Base-by-base conservation (phyloP, 2,888 invertebrate species). In the Xanthorhoe spadicearia region DNA sequence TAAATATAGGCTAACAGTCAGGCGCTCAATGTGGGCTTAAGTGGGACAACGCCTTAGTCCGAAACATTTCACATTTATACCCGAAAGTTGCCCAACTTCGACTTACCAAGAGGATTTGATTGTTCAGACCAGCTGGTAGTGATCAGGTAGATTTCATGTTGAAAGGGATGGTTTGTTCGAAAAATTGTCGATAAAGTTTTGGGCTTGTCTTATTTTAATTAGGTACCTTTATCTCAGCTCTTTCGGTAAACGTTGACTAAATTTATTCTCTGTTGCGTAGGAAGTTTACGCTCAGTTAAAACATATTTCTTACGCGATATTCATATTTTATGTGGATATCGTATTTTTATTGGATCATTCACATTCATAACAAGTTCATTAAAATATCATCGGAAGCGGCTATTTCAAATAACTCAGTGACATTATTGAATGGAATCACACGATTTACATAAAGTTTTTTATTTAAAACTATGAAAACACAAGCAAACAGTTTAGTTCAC, bases 61-160 rank as follows among this genome's bases (percentile, higher is more conserved):
- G 58, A 77, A 87, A 90, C 82, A 89, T 89, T 88, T 78, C 84
- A 80, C 87, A 88, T 88, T 89, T 84, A 87, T 87, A 79, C 78
- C 69, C 64, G 69, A 82, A 88, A 88, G 82, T 88, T 88, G 69
- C 68, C 62, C 74, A 70, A 72, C 70, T 74, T 75, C 72, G 66
- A 68, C 68, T 75, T 56, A 72, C 75, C 75, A 75, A 72, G 64
- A 76, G 74, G 73, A 61, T 77, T 76, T 76, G 73, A 81, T 81
- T 83, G 75, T 82, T 71, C 64, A 74, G 71, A 71, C 63, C 70
- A 64, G 61, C 66, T 64, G 72, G 74, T 71, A 76, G 74, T 75
- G 75, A 77, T 77, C 74, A 72, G 72, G 70, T 75, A 68, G 68
- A 79, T 77, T 80, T 70, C 68, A 69, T 57, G 69, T 64, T 54